Evolutionary conservation across 1,140 invertebrate species (phyloP).

Genomic region (Drosophila eugracilis): DNA sequence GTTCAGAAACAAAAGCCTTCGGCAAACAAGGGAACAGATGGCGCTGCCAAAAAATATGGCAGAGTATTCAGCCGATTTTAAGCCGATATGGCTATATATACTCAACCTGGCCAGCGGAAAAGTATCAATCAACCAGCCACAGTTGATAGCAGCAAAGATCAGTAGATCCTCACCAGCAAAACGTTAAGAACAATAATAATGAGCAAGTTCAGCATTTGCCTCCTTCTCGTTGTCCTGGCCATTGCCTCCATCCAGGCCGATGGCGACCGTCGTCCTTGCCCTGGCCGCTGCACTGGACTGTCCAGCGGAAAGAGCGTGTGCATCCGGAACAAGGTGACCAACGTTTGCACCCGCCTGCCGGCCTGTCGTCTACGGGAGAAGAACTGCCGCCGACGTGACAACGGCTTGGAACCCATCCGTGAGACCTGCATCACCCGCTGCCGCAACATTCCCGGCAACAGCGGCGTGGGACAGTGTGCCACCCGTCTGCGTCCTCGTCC

Average conservation of each 20-base stretch:
- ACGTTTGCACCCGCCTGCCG: slow-evolving; percentile 55
- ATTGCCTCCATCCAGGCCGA: slow-evolving; percentile 25
- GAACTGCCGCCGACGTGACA: slow-evolving; percentile 52
- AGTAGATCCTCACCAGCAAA: background rate
- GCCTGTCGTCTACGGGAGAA: slow-evolving; percentile 59
- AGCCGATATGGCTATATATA: slow-evolving; percentile 33
- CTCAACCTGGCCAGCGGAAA: background rate
- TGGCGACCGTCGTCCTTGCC: slow-evolving; percentile 22
- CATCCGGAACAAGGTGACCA: slow-evolving; percentile 35
- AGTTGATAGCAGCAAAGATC: background rate
- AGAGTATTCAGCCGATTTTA: too few relatives aligned
- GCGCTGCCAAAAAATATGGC: background rate
- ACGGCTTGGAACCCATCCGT: slow-evolving; percentile 18
- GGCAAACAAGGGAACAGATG: slow-evolving; percentile 14
- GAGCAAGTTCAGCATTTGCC: slow-evolving; percentile 53
- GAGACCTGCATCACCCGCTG: slow-evolving; percentile 27
- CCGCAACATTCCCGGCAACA: slow-evolving; percentile 30
- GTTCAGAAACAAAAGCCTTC: background rate
- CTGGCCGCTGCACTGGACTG: slow-evolving; percentile 48
- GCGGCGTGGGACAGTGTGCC: slow-evolving; percentile 48
- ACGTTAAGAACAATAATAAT: too few relatives aligned
- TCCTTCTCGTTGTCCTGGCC: slow-evolving; percentile 35
- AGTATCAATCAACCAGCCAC: slow-evolving; percentile 10
- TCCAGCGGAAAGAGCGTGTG: slow-evolving; percentile 35
- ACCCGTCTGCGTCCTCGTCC: background rate